phyloP scores from a whole-genome alignment of 2,888 invertebrate genomes.

The Lapara coniferarum region DNA sequence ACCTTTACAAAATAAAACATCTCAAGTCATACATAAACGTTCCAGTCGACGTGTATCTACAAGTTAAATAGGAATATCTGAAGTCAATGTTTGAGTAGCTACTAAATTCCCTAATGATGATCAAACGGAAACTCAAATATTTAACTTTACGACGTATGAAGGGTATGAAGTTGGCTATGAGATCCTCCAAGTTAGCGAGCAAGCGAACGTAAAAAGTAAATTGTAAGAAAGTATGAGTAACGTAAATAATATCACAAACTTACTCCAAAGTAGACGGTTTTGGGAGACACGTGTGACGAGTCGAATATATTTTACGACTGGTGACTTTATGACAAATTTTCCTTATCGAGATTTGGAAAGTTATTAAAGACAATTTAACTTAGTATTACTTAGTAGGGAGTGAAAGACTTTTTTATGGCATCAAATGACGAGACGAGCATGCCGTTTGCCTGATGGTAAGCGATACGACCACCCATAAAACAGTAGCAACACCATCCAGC shows the following conservation, averaged over 20 bases:
- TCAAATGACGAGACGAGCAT: no score
- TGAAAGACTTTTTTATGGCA: no score
- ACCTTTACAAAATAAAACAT: no score
- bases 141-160: background rate
- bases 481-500: no score
- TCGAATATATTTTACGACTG: background rate
- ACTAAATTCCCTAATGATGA: background rate
- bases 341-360: background rate
- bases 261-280: background rate
- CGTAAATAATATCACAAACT: background rate
- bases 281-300: background rate
- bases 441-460: no score
- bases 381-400: no score
- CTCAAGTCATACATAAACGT: no score
- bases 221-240: background rate
- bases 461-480: no score
- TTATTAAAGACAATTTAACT: background rate
- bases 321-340: background rate
- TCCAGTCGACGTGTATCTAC: no score
- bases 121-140: background rate
- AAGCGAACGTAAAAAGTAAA: constrained; percentile 7
- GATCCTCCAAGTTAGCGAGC: background rate
- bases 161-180: background rate
- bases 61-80: background rate
- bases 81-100: background rate